Evolutionary conservation across 2,797 vertebrate species (phyloP).

Genomic region (Pseudomugil tenellus): DNA sequence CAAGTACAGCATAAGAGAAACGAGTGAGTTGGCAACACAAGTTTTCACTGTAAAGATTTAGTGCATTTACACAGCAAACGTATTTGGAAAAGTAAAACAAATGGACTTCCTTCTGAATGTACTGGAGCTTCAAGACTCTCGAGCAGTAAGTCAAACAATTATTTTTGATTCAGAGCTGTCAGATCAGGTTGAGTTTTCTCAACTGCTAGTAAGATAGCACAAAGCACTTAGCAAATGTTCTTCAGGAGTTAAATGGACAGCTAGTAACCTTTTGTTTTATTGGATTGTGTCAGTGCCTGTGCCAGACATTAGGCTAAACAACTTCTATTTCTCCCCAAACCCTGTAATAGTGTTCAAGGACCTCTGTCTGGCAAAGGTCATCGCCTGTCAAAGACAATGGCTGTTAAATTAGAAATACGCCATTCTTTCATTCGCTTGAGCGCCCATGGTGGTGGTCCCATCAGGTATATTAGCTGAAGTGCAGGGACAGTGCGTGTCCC

Average conservation of each 20-base stretch:
- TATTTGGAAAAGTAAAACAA: conserved; percentile 6
- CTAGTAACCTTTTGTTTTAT: conserved; percentile 62
- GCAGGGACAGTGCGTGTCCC: conserved; percentile 47
- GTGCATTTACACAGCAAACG: conserved; percentile 9
- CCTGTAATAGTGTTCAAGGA: conserved; percentile 65
- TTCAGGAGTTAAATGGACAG: conserved; percentile 59
- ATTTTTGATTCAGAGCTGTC: conserved; percentile 27
- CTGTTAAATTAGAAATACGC: conserved; percentile 72
- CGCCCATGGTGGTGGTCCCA: conserved; percentile 53
- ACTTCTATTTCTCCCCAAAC: conserved; percentile 65
- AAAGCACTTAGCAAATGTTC: conserved; percentile 45
- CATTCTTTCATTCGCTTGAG: conserved; percentile 59
- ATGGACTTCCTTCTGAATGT: conserved; percentile 10
- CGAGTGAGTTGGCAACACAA: not conserved
- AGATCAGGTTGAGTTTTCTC: conserved; percentile 36
- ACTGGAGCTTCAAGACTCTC: conserved; percentile 9
- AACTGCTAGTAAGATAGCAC: conserved; percentile 31
- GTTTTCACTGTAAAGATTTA: conserved; percentile 10
- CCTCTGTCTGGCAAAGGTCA: conserved; percentile 71
- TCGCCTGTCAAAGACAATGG: conserved; percentile 68
- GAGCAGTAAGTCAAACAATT: conserved; percentile 25
- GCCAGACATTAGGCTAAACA: conserved; percentile 65
- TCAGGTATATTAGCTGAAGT: conserved; percentile 66
- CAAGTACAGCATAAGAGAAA: conserved; percentile 17
- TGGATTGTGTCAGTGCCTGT: conserved; percentile 59